A percentile compares a stretch with the other conserved stretches of the same genome.
These are phyloP conservation scores for Chaetodon auriga DNA, from an alignment of 2,113 vertebrate species.

Conservation along the genomic window DNA sequence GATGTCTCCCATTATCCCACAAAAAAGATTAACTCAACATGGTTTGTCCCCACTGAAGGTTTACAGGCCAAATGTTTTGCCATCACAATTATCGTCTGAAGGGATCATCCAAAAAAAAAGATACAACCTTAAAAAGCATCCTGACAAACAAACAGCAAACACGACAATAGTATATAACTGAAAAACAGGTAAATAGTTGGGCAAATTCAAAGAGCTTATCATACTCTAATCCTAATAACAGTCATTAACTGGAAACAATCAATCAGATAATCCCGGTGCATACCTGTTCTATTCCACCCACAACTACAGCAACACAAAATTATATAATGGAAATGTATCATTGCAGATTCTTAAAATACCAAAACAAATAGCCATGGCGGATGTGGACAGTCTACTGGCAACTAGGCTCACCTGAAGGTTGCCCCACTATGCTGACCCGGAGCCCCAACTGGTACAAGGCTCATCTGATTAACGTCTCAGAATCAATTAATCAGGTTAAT, in stretches of 20 bases:
- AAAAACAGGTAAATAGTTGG: neutral
- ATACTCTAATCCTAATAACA: constrained; percentile 29
- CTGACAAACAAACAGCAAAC: neutral
- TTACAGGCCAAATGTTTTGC: neutral
- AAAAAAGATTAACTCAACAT: constrained; percentile 30
- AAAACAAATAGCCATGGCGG: constrained; percentile 3
- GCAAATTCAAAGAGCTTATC: constrained; percentile 10
- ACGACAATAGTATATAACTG: neutral
- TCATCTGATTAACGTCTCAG: constrained; percentile 78
- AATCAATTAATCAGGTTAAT: constrained; percentile 83
- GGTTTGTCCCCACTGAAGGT: neutral
- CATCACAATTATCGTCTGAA: neutral
- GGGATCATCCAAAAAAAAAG: neutral
- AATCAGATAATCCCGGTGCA: constrained; percentile 23
- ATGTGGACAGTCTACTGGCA: neutral
- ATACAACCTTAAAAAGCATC: neutral
- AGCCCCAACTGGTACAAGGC: constrained; percentile 64
- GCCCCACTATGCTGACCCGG: constrained; percentile 26
- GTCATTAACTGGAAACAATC: constrained; percentile 23
- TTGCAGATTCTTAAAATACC: neutral
- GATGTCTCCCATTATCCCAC: neutral
- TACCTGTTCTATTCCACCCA: neutral
- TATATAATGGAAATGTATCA: neutral
- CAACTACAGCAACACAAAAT: neutral
- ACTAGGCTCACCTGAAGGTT: constrained; percentile 26